phyloP scores from a whole-genome alignment of 2,797 vertebrate genomes.

The Moxostoma hubbsi region DNA sequence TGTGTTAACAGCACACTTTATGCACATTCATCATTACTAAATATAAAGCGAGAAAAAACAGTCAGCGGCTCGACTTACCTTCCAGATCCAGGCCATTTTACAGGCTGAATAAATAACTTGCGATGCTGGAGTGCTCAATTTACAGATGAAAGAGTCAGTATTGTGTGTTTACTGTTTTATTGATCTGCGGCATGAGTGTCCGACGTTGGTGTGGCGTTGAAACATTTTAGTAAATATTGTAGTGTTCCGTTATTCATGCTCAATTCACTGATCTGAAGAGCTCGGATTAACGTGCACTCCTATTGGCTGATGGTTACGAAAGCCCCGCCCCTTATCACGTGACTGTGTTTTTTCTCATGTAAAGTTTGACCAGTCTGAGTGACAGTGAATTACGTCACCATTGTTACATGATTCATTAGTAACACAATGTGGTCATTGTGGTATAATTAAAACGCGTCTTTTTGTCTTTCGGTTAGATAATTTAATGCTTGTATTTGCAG shows the following conservation, averaged over 20 bases:
- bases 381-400: background rate
- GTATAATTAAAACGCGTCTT: no score
- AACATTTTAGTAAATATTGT: conserved; percentile 73
- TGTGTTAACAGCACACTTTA: background rate
- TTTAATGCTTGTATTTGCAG: no score
- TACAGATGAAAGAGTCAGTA: conserved; percentile 61
- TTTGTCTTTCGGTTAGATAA: no score
- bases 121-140: conserved; percentile 67
- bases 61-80: conserved; percentile 80
- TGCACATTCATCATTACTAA: background rate
- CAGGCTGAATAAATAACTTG: conserved; percentile 68
- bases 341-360: conserved; percentile 56
- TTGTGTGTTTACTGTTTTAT: conserved; percentile 49
- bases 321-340: conserved; percentile 79
- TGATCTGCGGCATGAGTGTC: conserved; percentile 65
- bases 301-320: conserved; percentile 74
- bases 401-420: background rate
- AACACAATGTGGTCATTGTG: no score
- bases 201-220: conserved; percentile 63
- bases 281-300: conserved; percentile 72
- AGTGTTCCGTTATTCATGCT: conserved; percentile 81
- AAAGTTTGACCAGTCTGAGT: background rate
- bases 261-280: conserved; percentile 68
- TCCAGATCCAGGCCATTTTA: conserved; percentile 96
- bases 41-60: conserved; percentile 24